Evolutionary conservation across 2,113 vertebrate genomes (phyloP).

Genomic region (Cyanocitta stelleri): DNA sequence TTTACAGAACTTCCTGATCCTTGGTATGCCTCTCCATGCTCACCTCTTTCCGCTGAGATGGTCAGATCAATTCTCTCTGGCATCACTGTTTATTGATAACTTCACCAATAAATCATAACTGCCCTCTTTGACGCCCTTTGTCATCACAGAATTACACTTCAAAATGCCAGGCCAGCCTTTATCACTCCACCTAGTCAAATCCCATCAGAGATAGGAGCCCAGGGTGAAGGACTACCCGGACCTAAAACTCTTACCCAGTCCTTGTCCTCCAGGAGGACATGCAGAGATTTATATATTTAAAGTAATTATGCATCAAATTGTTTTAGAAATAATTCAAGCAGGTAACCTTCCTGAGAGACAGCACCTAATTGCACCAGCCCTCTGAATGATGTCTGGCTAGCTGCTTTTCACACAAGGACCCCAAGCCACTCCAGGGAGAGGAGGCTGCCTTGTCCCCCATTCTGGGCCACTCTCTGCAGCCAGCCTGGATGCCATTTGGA

Average conservation of each 20-base stretch:
- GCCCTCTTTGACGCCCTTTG: background rate
- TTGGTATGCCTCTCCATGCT: background rate
- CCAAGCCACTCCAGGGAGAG: background rate
- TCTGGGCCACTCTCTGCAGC: background rate
- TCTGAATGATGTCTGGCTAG: background rate
- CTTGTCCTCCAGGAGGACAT: background rate
- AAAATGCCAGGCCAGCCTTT: constrained; percentile 1
- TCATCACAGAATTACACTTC: constrained; percentile 2
- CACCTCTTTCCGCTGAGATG: background rate
- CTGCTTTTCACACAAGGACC: background rate
- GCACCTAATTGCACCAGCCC: background rate
- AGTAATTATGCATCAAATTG: background rate
- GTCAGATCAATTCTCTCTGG: constrained; percentile 15
- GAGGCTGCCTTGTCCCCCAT: background rate
- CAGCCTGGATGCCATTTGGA: background rate
- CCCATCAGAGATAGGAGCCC: background rate
- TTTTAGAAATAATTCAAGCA: constrained; percentile 24
- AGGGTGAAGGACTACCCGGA: background rate
- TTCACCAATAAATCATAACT: constrained; percentile 29
- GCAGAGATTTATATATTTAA: background rate
- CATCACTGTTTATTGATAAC: constrained; percentile 35
- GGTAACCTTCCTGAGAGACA: background rate
- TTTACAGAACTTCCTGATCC: background rate
- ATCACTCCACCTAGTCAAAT: background rate
- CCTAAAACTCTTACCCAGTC: background rate